Base-by-base conservation (phyloP, 2,113 vertebrate species). In the Stictonetta naevosa region DNA sequence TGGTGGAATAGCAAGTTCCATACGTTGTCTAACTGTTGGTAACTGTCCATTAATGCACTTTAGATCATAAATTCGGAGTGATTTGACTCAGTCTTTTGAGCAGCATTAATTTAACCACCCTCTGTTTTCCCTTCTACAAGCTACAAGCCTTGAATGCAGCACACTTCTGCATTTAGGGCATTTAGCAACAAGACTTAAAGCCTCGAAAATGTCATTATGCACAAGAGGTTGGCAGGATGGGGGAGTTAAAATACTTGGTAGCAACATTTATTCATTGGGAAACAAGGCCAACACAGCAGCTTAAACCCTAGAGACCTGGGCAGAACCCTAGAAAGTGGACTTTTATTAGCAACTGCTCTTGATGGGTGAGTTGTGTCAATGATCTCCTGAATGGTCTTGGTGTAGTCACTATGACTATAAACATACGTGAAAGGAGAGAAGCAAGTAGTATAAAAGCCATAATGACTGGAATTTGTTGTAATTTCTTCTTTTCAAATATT, bases 191-290 rank as follows among this genome's bases (percentile, higher is more conserved):
- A 91, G 88, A 93, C 83, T 92, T 86, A 88, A 88, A 88, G 19
- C 86, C 76, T 95, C 31, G 81, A 50, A 92, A 93, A 88, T 94
- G 83, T 91, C 60, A 86, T 93, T 88, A 88, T 72, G 52, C 64
- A 80, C 83, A 96, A 94, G 86, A 97, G 77, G 59, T 34, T 4
- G 78, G 83, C 92, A 81, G 92, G 92, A 83, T 88, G 46, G 59
- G 33, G 58, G 73, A 86, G 88, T 92, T 91, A 86, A 92, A 95
- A 93, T 95, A 93, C 92, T 88, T 94, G 92, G 68, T 86, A 84
- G 80, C 80, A 94, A 93, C 86, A 75, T 94, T 92, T 94, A 80
- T 92, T 69, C 29, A 19, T 74, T 78, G 68, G 91, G 77, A 85
- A 86, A 76, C 19, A 5, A 93, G 56, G 69, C 83, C 88, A 91